phyloP scores from a whole-genome alignment of 2,888 invertebrate species.

The Troglohyphantes excavatus region DNA sequence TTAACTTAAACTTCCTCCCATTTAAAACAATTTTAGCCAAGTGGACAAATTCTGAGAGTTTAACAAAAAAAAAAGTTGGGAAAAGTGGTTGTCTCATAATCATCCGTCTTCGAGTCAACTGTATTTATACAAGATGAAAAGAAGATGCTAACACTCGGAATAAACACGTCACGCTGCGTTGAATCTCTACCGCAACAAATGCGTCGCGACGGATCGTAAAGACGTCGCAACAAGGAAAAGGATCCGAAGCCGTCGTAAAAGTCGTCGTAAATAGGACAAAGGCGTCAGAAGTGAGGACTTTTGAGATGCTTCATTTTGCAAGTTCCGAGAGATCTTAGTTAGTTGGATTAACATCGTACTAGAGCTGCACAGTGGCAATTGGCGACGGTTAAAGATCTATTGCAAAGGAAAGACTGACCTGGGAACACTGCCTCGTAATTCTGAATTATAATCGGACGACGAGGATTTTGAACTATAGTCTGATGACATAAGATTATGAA shows the following conservation, averaged over 20 bases:
- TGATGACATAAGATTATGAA: no score
- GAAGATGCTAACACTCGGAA: conserved; percentile 12
- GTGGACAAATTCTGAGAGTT: not conserved
- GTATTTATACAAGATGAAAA: conserved; percentile 9
- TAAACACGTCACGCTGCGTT: conserved; percentile 22
- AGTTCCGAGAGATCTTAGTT: no score
- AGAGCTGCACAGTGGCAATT: no score
- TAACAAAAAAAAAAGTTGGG: not conserved
- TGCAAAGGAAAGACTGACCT: no score
- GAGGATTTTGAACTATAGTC: no score
- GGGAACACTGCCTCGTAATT: no score
- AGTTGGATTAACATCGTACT: no score
- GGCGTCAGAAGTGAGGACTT: not conserved
- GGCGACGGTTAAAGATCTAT: no score
- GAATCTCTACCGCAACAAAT: conserved; percentile 30
- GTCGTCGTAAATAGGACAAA: conserved; percentile 3
- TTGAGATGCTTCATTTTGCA: not conserved
- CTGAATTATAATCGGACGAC: no score
- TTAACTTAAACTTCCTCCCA: no score
- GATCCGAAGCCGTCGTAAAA: not conserved
- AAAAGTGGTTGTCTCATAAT: not conserved
- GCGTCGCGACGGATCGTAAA: not conserved
- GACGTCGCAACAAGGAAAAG: not conserved
- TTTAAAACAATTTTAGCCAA: no score
- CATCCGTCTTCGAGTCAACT: conserved; percentile 3